Conservation (phyloP, 2,113 vertebrate genomes). For the Maccullochella peelii region DNA sequence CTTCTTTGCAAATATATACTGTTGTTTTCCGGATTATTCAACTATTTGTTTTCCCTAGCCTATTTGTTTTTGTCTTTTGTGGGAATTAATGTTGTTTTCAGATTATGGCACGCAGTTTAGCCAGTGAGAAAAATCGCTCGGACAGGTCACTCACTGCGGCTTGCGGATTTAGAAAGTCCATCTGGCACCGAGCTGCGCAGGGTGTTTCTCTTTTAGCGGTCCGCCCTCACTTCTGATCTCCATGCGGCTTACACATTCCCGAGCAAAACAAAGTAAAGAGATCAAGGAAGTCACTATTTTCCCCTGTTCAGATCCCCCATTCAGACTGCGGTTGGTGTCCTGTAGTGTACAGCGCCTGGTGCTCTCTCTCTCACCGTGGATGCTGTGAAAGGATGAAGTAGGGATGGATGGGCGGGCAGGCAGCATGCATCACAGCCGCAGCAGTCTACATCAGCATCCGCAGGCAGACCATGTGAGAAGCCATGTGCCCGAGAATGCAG, state of each 20-base stretch:
- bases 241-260: conserved; percentile 25
- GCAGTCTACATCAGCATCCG: conserved; percentile 75
- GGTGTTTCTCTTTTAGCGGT: conserved; percentile 24
- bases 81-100: conserved; percentile 42
- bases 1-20: too few relatives aligned
- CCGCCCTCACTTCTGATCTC: conserved; percentile 23
- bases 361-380: conserved; percentile 2
- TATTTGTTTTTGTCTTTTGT: neutral
- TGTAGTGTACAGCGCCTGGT: neutral
- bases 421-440: conserved; percentile 72
- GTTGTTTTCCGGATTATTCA: conserved; percentile 4
- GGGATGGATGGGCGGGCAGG: conserved; percentile 16
- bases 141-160: conserved; percentile 56
- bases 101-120: conserved; percentile 31
- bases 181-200: conserved; percentile 61
- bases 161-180: conserved; percentile 68
- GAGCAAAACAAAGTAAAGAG: conserved; percentile 26
- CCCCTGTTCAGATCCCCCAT: neutral
- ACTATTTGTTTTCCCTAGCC: neutral
- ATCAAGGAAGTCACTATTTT: neutral
- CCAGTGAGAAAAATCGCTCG: conserved; percentile 50
- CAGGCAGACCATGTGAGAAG: conserved; percentile 77
- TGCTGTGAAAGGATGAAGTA: conserved; percentile 48
- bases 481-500: conserved; percentile 79
- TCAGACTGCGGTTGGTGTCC: conserved; percentile 2